These are phyloP conservation scores for Nycteola revayana DNA, from an alignment of 2,888 invertebrate species.

Conservation along the genomic window DNA sequence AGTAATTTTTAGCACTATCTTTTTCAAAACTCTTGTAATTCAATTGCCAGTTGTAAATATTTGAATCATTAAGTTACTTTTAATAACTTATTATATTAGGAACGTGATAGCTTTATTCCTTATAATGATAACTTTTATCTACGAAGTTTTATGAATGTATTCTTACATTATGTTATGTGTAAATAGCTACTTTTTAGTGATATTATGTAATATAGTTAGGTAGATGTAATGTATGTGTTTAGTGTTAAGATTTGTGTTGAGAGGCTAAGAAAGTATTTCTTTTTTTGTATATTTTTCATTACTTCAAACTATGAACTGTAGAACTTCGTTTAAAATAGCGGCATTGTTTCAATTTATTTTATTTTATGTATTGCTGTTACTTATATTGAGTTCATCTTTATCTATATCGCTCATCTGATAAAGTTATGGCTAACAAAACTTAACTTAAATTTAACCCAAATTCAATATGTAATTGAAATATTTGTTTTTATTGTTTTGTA, in stretches of 20 bases:
- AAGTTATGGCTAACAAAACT: too few relatives aligned
- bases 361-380: too few relatives aligned
- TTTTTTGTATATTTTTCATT: too few relatives aligned
- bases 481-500: too few relatives aligned
- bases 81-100: constrained; percentile 73
- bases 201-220: constrained; percentile 30
- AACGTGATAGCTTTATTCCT: constrained; percentile 71
- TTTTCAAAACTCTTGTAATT: constrained; percentile 8
- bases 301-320: too few relatives aligned
- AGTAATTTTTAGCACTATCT: background rate
- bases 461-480: too few relatives aligned
- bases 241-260: constrained; percentile 7
- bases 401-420: too few relatives aligned
- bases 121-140: constrained; percentile 36
- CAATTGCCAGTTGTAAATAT: constrained; percentile 46
- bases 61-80: constrained; percentile 31
- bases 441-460: too few relatives aligned
- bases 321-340: too few relatives aligned
- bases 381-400: too few relatives aligned
- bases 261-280: too few relatives aligned
- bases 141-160: constrained; percentile 23
- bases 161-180: constrained; percentile 33
- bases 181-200: constrained; percentile 40
- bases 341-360: too few relatives aligned
- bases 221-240: constrained; percentile 15